A percentile compares a stretch with the other conserved stretches of the same genome.
Conservation (phyloP, 2,113 vertebrate species). For the Oriolus oriolus region DNA sequence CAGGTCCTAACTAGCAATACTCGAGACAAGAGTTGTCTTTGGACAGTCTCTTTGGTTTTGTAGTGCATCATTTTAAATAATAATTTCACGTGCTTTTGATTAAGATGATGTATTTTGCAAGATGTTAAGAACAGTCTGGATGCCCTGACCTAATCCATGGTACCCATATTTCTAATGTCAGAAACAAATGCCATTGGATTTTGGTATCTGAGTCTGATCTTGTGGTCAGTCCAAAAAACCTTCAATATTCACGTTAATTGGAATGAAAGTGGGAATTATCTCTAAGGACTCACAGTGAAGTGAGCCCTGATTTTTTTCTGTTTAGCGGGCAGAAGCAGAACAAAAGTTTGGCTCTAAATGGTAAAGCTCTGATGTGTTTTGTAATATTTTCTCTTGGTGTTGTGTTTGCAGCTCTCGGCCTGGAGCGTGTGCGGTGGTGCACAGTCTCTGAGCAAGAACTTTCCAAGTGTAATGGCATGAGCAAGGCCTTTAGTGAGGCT, state of each 20-base stretch:
- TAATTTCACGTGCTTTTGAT: not conserved
- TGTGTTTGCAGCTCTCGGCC: slow-evolving; percentile 62
- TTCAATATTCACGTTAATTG: not conserved
- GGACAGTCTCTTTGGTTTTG: not conserved
- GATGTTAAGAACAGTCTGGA: not conserved
- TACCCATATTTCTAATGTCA: not conserved
- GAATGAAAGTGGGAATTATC: not conserved
- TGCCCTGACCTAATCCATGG: not conserved
- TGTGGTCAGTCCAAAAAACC: not conserved
- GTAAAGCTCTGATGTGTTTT: not conserved
- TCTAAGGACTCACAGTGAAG: not conserved
- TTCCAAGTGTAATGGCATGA: slow-evolving; percentile 84
- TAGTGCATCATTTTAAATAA: not conserved
- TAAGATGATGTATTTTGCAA: not conserved
- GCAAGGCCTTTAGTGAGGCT: slow-evolving; percentile 72
- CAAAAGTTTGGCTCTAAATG: not conserved
- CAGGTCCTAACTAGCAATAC: not conserved
- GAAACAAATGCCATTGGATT: not conserved
- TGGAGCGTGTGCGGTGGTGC: slow-evolving; percentile 83
- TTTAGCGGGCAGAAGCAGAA: not conserved
- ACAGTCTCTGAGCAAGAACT: slow-evolving; percentile 78
- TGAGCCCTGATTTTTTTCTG: not conserved
- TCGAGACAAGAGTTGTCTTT: not conserved
- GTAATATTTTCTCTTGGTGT: not conserved
- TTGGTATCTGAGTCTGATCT: not conserved